phyloP scores from a whole-genome alignment of 2,797 vertebrate species.

The Furcifer pardalis region DNA sequence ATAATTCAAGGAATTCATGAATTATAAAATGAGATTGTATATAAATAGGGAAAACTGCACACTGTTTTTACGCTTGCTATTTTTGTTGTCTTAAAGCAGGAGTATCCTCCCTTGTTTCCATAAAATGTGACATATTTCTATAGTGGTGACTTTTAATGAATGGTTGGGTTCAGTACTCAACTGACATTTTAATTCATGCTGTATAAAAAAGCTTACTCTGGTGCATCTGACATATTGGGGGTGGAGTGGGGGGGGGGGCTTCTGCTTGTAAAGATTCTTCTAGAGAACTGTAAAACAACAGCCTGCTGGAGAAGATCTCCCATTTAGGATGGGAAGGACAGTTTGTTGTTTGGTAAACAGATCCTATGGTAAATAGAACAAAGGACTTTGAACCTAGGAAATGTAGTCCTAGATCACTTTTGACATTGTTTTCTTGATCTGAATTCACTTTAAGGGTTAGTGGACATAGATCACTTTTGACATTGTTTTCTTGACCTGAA shows the following conservation, averaged over 20 bases:
- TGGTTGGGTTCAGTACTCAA: fast-evolving
- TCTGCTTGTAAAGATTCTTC: background rate
- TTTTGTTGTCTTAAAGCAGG: background rate
- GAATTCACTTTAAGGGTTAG: no score
- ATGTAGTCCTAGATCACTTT: background rate
- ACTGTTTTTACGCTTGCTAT: background rate
- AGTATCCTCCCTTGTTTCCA: background rate
- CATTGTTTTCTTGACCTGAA: background rate
- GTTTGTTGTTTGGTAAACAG: background rate
- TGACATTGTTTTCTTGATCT: no score
- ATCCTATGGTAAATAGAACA: background rate
- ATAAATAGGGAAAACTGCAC: background rate
- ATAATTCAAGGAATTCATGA: background rate
- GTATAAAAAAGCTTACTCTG: fast-evolving
- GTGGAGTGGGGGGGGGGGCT: fast-evolving
- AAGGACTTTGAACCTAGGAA: background rate
- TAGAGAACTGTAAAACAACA: background rate
- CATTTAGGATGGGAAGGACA: no score
- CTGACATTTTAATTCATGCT: fast-evolving
- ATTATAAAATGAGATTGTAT: background rate
- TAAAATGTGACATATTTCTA: background rate
- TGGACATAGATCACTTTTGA: no score
- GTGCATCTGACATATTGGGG: fast-evolving
- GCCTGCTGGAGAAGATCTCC: background rate
- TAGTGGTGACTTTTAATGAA: background rate